These are phyloP conservation scores for Helarctos malayanus DNA, from an alignment of 2,797 vertebrate genomes.

Conservation along the genomic window DNA sequence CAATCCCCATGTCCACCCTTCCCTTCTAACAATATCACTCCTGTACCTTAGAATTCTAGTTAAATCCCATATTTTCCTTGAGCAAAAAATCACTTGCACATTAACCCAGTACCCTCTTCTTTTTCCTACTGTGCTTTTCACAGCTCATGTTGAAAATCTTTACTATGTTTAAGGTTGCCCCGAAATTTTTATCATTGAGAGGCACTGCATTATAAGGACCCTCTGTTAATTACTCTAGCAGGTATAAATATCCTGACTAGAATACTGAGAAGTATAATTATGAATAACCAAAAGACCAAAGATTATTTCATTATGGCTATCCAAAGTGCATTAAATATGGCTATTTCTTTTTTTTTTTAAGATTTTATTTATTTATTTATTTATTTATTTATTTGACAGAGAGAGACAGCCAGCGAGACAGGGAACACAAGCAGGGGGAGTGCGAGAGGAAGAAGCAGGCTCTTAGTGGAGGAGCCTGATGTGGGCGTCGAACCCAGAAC, in stretches of 20 bases:
- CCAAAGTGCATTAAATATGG: not conserved
- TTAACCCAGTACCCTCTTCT: not conserved
- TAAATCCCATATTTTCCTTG: not conserved
- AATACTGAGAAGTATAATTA: not conserved
- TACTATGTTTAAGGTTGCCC: not conserved
- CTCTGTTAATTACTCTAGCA: not conserved
- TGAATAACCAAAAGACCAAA: not conserved
- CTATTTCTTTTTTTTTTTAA: not conserved
- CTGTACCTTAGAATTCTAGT: not conserved
- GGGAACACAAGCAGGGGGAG: too few species aligned
- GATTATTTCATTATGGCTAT: not conserved
- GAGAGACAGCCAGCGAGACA: too few species aligned
- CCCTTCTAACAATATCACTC: not conserved
- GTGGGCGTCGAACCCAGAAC: too few species aligned
- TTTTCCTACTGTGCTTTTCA: not conserved
- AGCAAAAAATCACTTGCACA: not conserved
- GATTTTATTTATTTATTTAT: too few species aligned
- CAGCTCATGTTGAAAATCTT: not conserved
- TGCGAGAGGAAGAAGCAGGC: too few species aligned
- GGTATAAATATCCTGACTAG: not conserved
- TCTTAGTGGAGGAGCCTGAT: too few species aligned
- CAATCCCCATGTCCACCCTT: not conserved
- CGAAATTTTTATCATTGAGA: not conserved
- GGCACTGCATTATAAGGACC: not conserved
- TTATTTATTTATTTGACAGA: too few species aligned